Base-by-base conservation (phyloP, 37 sponge, comb jelly and placozoan species). In the Bolinopsis microptera region DNA sequence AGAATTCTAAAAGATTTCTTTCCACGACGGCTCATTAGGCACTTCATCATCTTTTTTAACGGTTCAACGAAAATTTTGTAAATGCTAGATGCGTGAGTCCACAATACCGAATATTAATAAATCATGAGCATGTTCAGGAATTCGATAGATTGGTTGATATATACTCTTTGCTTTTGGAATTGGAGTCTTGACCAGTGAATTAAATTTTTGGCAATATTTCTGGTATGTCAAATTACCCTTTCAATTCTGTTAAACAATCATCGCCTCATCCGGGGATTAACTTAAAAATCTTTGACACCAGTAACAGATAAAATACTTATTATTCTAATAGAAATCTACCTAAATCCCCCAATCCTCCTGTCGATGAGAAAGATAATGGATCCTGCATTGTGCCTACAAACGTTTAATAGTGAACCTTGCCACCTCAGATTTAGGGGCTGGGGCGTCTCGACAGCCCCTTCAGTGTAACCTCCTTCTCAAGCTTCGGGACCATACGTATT, bases 291-390 rank as follows among this genome's bases (percentile, higher is more conserved):
- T n/a, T n/a, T n/a, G n/a, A n/a, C n/a, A n/a, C n/a, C n/a, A n/a
- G n/a, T n/a, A n/a, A n/a, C n/a, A n/a, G n/a, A n/a, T n/a, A n/a
- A n/a, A n/a, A n/a, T n/a, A n/a, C n/a, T n/a, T n/a, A n/a, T n/a
- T n/a, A n/a, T n/a, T n/a, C n/a, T n/a, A n/a, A n/a, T 48, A n/a
- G n/a, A n/a, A n/a, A n/a, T n/a, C n/a, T n/a, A 18, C 61, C 61
- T 48, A 5, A 48, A 48, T 48, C 13, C 61, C 30, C 30, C 38
- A 48, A 86, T 86, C n/a, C 48, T 86, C 3, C 18, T 86, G 23
- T 28, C 90, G 21, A 86, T 86, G 90, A 33, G 90, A 30, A 86
- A 40, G 90, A 86, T 33, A 86, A 86, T 38, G 48, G 26, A 39
- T n/a, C 2, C 30, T 86, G 0, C 32, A 86, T n/a, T 23, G 32